phyloP scores from a whole-genome alignment of 2,113 vertebrate species.

The Pygathrix nemaeus region DNA sequence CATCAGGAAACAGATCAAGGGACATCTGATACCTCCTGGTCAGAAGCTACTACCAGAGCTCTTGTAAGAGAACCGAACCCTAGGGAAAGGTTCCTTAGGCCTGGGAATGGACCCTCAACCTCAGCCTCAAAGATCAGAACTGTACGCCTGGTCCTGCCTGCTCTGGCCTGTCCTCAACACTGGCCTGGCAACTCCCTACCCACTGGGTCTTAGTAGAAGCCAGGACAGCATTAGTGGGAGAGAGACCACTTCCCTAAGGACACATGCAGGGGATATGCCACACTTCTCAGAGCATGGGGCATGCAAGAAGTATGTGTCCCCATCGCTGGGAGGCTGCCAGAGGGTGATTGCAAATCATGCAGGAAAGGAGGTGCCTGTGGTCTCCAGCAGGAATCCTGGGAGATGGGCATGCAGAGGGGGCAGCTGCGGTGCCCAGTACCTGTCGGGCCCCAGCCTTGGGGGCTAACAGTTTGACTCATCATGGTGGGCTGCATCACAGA shows the following conservation, averaged over 20 bases:
- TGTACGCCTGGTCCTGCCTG: background rate
- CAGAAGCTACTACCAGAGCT: background rate
- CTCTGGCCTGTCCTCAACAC: background rate
- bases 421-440: slow-evolving; percentile 71
- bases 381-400: background rate
- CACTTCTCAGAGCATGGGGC: slow-evolving; percentile 40
- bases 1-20: background rate
- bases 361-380: background rate
- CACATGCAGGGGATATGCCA: slow-evolving; percentile 66
- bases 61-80: background rate
- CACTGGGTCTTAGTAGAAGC: slow-evolving; percentile 61
- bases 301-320: slow-evolving; percentile 38
- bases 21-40: background rate
- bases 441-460: slow-evolving; percentile 76
- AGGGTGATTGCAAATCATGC: slow-evolving; percentile 58
- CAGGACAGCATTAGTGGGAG: slow-evolving; percentile 61
- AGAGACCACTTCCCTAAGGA: slow-evolving; percentile 2
- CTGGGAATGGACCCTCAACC: background rate
- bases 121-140: background rate
- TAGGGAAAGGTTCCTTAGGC: background rate
- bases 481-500: slow-evolving; percentile 96
- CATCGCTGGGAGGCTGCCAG: background rate
- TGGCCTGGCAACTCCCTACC: background rate
- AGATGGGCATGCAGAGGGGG: slow-evolving; percentile 62
- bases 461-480: slow-evolving; percentile 98